Evolutionary conservation across 1,140 invertebrate species (phyloP), one percentile per base, ranked within the genome.

Genomic region (Drosophila bocqueti): DNA sequence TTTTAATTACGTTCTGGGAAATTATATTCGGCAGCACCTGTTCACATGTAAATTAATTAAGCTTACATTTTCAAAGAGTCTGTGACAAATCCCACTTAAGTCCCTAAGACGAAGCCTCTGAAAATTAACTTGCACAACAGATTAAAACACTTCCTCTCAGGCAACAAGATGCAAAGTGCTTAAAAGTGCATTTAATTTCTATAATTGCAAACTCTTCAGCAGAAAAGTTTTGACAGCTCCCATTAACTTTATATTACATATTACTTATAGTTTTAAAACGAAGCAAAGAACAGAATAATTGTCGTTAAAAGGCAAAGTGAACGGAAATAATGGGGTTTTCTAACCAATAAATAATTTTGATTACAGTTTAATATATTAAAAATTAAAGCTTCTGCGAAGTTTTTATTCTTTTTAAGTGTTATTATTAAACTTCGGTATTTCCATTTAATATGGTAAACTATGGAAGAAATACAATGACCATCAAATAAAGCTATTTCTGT

Each of bases 181-280:
- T 24, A 24, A 55, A 55, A 55, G 52, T 24, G 21, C 21, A 34
- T 24, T 26, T 15, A 57, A 38, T 63, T 63, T 9, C 8, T 55
- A 10, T 11, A 13, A 26, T 31, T 13, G 4, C 6, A 65, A 62
- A 26, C 40, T 65, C 31, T 62, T 65, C 4, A n/a, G 63, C 58
- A 31, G 21, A 18, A 21, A 64, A 62, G 18, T 65, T 65, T 43
- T 34, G 57, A 65, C 57, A 62, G 57, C 57, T 26, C 31, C 18
- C 29, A 61, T 15, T 24, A 65, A 65, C 55, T 65, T 62, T 65
- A 34, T 34, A 45, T 62, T 65, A 34, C 26, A 45, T 65, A 43
- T 18, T 16, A 61, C 10, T 65, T 45, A 18, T 45, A 61, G 15
- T 21, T 18, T 65, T 61, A 24, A 15, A 29, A 18, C 40, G 38